Evolutionary conservation across 2,797 vertebrate species (phyloP), one percentile per base, ranked within the genome.

Genomic region (Lepilemur septentrionalis): DNA sequence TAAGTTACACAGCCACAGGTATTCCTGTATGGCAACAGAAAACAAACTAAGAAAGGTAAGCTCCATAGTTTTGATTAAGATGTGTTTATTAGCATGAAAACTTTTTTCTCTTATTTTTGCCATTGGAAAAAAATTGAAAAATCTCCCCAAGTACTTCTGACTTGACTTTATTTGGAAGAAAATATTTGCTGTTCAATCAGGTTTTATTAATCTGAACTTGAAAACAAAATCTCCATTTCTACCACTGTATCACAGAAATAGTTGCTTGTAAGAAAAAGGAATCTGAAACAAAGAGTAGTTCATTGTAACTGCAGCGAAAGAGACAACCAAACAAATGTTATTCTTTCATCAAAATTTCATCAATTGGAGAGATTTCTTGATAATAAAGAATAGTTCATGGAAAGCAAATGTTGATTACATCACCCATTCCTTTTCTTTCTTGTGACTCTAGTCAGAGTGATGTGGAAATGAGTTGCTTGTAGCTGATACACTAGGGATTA

Each of bases 341-440:
- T 30, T 88, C 32, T 88, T 88, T 55, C 20, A 11, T 69, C 61
- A 95, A 67, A 95, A 76, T 91, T 80, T 95, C 43, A 91, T 35
- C 4, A 95, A 75, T 22, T 7, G 59, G 17, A 75, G 15, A 5
- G 43, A 72, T 67, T 93, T 92, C 78, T 92, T 80, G 28, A 84
- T 10, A 94, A 72, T 41, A 67, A 93, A 48, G 4, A 43, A 75
- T 22, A 92, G 35, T 84, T 17, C 41, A 50, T 88, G 67, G 20
- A 65, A 61, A 76, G 7, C 14, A 76, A 69, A 48, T 82, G 3
- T 69, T 94, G 25, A 89, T 87, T 89, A 57, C 28, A 59, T 91
- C 43, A n/a, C 5, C 2, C 1, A 35, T 59, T 81, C 0, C 57
- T 84, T 94, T 23, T 32, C 25, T 81, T 8, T 91, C 22, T 81